Conservation (phyloP, 1,140 invertebrate genomes). For the Alviniconcha marisindica region DNA sequence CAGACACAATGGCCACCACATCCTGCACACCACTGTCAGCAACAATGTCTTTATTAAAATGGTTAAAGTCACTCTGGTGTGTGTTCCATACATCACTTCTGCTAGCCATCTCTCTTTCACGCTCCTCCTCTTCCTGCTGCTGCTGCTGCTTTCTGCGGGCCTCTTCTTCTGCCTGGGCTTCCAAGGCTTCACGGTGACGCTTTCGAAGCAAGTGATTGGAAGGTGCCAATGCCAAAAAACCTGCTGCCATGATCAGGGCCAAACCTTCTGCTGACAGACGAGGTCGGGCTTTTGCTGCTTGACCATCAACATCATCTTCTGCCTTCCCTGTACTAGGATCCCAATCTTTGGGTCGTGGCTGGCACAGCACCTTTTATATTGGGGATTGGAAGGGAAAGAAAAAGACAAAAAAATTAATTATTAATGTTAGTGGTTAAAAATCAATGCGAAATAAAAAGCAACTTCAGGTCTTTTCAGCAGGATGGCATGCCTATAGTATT, state of each 20-base stretch:
- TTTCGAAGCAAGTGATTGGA: constrained; percentile 55
- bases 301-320: constrained; percentile 29
- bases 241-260: constrained; percentile 63
- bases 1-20: constrained; percentile 24
- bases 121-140: constrained; percentile 2
- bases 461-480: too few relatives aligned
- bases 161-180: constrained; percentile 31
- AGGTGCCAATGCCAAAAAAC: constrained; percentile 63
- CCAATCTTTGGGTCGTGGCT: constrained; percentile 64
- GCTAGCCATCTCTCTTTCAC: background rate
- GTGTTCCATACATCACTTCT: background rate
- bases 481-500: too few relatives aligned
- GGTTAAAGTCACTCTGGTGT: background rate
- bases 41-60: background rate
- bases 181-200: constrained; percentile 29
- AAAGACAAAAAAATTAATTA: background rate
- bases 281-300: constrained; percentile 37
- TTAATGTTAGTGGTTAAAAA: too few relatives aligned
- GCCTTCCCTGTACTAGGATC: constrained; percentile 51
- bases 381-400: background rate
- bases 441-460: too few relatives aligned
- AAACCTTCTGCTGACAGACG: constrained; percentile 61
- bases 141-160: constrained; percentile 6
- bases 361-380: constrained; percentile 71
- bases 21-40: constrained; percentile 12